Conservation (phyloP, 92 coral and sea anemone species). For the Parazoanthus darwini region DNA sequence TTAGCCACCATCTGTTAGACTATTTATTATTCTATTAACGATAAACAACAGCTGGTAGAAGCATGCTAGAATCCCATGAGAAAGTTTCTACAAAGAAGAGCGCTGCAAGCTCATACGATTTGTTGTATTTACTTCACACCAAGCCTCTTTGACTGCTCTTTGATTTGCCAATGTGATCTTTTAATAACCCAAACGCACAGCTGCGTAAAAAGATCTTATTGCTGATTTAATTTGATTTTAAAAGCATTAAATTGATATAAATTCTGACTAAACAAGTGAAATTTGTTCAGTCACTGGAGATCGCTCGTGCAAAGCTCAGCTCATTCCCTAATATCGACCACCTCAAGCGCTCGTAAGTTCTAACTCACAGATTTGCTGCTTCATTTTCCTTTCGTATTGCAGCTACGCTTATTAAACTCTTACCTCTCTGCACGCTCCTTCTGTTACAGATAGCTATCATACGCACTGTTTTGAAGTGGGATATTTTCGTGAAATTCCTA, state of each 20-base stretch:
- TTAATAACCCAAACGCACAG: conserved; percentile 93
- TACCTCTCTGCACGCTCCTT: neutral
- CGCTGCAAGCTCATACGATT: conserved; percentile 81
- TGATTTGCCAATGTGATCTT: conserved; percentile 87
- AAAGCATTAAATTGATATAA: conserved; percentile 98
- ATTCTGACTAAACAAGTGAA: conserved; percentile 94
- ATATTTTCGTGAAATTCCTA: conserved; percentile 15
- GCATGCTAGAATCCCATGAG: conserved; percentile 99
- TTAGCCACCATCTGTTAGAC: conserved; percentile 99
- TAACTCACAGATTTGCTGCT: neutral
- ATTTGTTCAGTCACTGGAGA: conserved; percentile 90
- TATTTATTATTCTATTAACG: conserved; percentile 99
- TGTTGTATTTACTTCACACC: conserved; percentile 68
- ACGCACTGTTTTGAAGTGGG: conserved; percentile 9
- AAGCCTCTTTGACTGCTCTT: conserved; percentile 77
- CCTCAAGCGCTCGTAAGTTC: conserved; percentile 27
- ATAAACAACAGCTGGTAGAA: conserved; percentile 99
- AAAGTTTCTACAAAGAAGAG: conserved; percentile 97
- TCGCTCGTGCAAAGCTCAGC: conserved; percentile 55
- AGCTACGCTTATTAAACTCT: neutral
- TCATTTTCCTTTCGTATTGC: conserved; percentile 31
- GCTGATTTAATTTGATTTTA: conserved; percentile 96
- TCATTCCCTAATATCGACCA: conserved; percentile 24
- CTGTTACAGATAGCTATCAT: conserved; percentile 20
- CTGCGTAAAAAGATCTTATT: conserved; percentile 89